These are phyloP conservation scores for Chaetodon auriga DNA, from an alignment of 2,113 vertebrate species.

Conservation along the genomic window DNA sequence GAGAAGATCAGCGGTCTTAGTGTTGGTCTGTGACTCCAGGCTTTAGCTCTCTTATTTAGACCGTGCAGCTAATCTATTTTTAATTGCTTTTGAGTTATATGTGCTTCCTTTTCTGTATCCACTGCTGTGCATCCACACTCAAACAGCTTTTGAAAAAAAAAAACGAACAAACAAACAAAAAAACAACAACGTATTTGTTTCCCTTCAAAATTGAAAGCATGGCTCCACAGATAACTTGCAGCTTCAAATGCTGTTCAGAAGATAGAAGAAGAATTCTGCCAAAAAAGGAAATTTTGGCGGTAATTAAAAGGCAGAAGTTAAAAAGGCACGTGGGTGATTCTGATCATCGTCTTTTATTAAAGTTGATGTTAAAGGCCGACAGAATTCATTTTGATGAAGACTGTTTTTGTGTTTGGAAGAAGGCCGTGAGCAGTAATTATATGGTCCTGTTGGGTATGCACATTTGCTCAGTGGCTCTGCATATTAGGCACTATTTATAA, in stretches of 20 bases:
- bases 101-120: background rate
- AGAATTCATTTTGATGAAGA: conserved; percentile 12
- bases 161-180: too few species aligned
- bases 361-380: conserved; percentile 6
- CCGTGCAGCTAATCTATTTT: conserved; percentile 13
- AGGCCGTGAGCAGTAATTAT: background rate
- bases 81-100: conserved; percentile 16
- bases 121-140: background rate
- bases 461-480: conserved; percentile 34
- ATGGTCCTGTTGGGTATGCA: conserved; percentile 8
- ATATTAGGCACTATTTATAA: conserved; percentile 40
- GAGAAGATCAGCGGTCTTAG: background rate
- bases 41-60: conserved; percentile 27
- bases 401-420: background rate
- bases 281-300: background rate
- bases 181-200: background rate
- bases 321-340: background rate
- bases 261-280: background rate
- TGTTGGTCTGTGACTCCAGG: background rate
- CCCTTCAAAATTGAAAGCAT: background rate
- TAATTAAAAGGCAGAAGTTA: background rate
- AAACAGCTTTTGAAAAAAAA: background rate
- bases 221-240: background rate
- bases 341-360: background rate
- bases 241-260: background rate